These are phyloP conservation scores for Helleia helle DNA, from an alignment of 2,888 invertebrate species.

Conservation along the genomic window DNA sequence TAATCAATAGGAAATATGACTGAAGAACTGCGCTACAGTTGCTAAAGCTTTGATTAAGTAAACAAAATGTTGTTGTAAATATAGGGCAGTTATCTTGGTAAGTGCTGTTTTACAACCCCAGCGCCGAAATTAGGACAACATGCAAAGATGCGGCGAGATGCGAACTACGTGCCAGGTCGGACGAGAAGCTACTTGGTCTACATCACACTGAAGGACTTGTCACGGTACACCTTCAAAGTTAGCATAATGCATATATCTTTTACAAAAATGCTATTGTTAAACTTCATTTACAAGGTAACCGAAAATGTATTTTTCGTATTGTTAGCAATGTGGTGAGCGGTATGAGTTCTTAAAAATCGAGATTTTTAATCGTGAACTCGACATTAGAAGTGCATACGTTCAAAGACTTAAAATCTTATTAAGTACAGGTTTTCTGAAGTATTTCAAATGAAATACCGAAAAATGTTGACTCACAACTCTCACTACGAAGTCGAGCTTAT, in stretches of 20 bases:
- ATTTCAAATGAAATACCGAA: too few relatives aligned
- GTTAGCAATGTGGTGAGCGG: too few relatives aligned
- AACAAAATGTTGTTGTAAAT: background rate
- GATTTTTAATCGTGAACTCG: too few relatives aligned
- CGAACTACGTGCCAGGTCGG: background rate
- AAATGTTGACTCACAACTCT: too few relatives aligned
- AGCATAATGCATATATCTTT: background rate
- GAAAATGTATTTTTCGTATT: background rate
- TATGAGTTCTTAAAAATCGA: too few relatives aligned
- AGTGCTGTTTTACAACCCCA: slow-evolving; percentile 1
- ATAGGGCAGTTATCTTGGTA: background rate
- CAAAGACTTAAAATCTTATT: too few relatives aligned
- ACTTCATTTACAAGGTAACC: too few relatives aligned
- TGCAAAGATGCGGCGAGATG: background rate
- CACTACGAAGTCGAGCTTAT: too few relatives aligned
- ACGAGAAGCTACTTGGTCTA: slow-evolving; percentile 6
- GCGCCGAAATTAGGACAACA: slow-evolving; percentile 6
- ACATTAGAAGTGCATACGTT: too few relatives aligned
- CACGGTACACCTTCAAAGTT: background rate
- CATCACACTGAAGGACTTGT: background rate
- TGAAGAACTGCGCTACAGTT: background rate
- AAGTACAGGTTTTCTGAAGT: too few relatives aligned
- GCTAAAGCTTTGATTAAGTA: background rate
- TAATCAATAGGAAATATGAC: too few relatives aligned
- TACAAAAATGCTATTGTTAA: background rate